phyloP scores from a whole-genome alignment of 2,113 vertebrate species.

The Pterocles burchelli region DNA sequence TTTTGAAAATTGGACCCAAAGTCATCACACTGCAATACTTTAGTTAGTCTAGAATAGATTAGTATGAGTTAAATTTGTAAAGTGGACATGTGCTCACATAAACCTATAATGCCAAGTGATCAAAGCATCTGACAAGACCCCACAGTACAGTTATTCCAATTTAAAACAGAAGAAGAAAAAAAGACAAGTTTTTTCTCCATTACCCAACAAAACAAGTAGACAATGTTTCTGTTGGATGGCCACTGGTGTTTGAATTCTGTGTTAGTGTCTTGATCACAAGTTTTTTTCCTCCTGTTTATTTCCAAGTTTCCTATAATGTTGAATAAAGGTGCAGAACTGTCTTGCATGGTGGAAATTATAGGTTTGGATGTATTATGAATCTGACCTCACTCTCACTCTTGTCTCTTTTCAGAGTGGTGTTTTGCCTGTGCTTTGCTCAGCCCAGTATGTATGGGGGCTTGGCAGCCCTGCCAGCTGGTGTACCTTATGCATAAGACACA shows the following conservation, averaged over 20 bases:
- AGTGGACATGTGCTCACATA: background rate
- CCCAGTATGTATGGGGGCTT: background rate
- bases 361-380: background rate
- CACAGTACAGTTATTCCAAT: background rate
- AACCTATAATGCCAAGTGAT: background rate
- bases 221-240: background rate
- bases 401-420: background rate
- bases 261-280: accelerated
- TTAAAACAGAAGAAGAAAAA: background rate
- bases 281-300: background rate
- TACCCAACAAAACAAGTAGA: background rate
- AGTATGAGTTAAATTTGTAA: background rate
- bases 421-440: background rate
- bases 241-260: background rate
- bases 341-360: background rate
- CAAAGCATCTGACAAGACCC: background rate
- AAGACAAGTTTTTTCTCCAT: background rate
- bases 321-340: background rate
- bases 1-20: background rate
- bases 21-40: background rate
- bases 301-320: background rate
- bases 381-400: background rate
- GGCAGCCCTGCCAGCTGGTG: background rate
- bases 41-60: background rate
- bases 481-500: background rate